Conservation (phyloP, 2,888 invertebrate species). For the Apocheima hispidaria region DNA sequence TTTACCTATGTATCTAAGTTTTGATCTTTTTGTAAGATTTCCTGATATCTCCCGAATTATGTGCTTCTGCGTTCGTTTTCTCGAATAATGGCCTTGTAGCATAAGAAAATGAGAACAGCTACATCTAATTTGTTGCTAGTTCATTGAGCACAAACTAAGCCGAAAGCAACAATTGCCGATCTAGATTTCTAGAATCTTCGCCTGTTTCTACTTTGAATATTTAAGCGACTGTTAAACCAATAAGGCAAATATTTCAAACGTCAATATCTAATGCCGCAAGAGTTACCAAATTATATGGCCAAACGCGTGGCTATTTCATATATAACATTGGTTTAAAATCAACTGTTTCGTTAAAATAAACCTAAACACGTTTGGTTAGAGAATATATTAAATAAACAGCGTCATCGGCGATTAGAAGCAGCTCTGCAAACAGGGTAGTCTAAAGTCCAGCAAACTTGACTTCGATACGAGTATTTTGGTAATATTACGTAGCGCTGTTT, state of each 20-base stretch:
- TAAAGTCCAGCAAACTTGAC: slow-evolving; percentile 7
- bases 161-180: not conserved
- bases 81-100: no score
- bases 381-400: not conserved
- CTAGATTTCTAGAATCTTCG: not conserved
- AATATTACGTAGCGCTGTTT: not conserved
- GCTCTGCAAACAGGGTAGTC: slow-evolving; percentile 17
- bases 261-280: slow-evolving; percentile 17
- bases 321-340: slow-evolving; percentile 1
- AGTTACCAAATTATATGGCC: slow-evolving; percentile 20
- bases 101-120: no score
- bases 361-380: slow-evolving; percentile 6
- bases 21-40: no score
- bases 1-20: no score
- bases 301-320: slow-evolving; percentile 9
- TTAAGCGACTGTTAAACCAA: not conserved
- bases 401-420: slow-evolving; percentile 9
- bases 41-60: no score
- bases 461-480: not conserved
- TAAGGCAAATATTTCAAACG: slow-evolving; percentile 1
- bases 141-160: no score
- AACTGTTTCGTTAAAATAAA: slow-evolving; percentile 5
- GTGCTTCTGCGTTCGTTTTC: no score
- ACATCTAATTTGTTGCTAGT: not conserved
- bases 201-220: not conserved